phyloP scores from a whole-genome alignment of 1,140 invertebrate genomes.

The Tetranychus urticae region DNA sequence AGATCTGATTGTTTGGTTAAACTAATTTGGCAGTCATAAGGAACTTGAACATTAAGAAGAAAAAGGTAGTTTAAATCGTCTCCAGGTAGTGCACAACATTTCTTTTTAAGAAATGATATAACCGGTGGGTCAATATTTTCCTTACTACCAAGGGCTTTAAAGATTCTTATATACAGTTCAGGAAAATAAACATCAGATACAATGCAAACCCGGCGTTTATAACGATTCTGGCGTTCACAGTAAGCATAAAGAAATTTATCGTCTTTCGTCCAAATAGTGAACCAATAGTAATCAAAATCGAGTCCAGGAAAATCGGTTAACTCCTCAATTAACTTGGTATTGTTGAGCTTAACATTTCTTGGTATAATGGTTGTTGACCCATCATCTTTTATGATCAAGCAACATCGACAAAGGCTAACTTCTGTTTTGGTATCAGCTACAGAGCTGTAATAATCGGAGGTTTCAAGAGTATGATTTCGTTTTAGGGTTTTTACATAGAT shows the following conservation, averaged over 20 bases:
- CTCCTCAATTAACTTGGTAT: neutral
- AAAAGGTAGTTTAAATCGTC: neutral
- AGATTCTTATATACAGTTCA: neutral
- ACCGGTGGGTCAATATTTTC: neutral
- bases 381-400: neutral
- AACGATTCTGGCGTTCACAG: neutral
- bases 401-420: neutral
- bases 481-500: neutral
- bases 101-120: neutral
- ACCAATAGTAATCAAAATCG: neutral
- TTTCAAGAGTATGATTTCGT: neutral
- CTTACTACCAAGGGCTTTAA: neutral
- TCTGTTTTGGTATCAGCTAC: neutral
- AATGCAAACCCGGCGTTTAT: neutral
- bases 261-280: neutral
- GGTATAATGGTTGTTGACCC: neutral
- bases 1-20: neutral
- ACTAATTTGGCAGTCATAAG: neutral
- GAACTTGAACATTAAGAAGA: neutral
- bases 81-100: neutral
- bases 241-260: neutral
- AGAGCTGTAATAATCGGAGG: neutral
- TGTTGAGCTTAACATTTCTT: neutral
- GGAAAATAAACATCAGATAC: neutral
- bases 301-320: neutral